Base-by-base conservation (phyloP, 2,113 vertebrate species). In the Chitala chitala region DNA sequence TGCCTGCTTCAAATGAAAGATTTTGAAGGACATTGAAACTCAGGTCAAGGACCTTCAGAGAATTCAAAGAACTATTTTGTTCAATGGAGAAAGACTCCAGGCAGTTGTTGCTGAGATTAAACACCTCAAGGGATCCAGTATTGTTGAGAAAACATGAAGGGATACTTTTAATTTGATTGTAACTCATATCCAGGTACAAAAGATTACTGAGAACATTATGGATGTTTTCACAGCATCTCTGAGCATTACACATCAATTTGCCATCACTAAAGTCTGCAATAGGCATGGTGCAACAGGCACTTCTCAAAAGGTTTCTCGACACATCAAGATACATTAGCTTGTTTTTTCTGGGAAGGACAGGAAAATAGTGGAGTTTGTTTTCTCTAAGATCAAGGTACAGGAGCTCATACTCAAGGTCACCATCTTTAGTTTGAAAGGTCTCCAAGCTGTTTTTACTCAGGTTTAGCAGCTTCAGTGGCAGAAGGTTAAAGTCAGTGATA, bases 81-180 rank as follows among this genome's bases (percentile, higher is more conserved):
- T 40, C 80, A 4, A 92, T 75, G 3, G 73, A 51, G 59, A 98
- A 95, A 0, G 76, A 75, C 31, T 74, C 77, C 20, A 98, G 86
- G 63, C 97, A 99, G 85, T 98, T 99, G 74, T 90, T 89, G 40
- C 95, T 98, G 53, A 98, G 87, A 76, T 98, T 98, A 17, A 99
- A 89, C 69, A 90, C 88, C 73, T 86, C 88, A 12, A 99, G 90
- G 1, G 86, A 87, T 3, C 68, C 31, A 90, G 94, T 91, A 0
- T 77, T 90, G 17, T 77, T 78, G 22, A 98, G 92, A 77, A 96
- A 94, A 0, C 79, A 80, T 7, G 88, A 75, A 0, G 95, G 92
- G 48, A 98, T 68, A 6, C 78, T 87, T 70, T 90, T 88, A 0
- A 99, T 91, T 69, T 92, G 91, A 76, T 99, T 99, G 83, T 92